These are phyloP conservation scores for Acrocera orbiculus DNA, from an alignment of 2,888 invertebrate genomes.

Conservation along the genomic window DNA sequence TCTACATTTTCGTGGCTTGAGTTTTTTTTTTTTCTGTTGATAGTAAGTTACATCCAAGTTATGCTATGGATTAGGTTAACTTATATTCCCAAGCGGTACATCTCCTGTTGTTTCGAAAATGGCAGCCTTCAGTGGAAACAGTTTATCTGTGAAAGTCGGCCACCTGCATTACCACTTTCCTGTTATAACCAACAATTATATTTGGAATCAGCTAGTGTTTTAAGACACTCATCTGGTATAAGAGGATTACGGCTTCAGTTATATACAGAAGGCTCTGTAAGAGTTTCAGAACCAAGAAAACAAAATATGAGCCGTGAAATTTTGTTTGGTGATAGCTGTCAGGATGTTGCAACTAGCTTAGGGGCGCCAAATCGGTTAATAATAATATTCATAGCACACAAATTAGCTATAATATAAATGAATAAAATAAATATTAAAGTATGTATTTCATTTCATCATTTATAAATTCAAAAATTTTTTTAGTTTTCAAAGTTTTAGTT, in stretches of 20 bases:
- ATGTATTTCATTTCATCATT: too few relatives aligned
- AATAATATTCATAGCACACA: too few relatives aligned
- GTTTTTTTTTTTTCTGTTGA: constrained; percentile 96
- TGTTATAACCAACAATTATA: constrained; percentile 87
- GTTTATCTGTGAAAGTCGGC: constrained; percentile 42
- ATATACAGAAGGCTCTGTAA: constrained; percentile 47
- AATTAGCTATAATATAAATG: too few relatives aligned
- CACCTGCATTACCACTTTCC: constrained; percentile 65
- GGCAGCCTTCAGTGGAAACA: constrained; percentile 55
- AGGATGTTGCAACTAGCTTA: constrained; percentile 72
- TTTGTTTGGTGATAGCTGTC: constrained; percentile 69
- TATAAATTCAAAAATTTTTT: too few relatives aligned
- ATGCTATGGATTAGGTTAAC: constrained; percentile 65
- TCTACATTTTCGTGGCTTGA: constrained; percentile 88
- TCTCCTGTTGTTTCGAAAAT: constrained; percentile 87
- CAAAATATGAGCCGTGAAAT: constrained; percentile 48
- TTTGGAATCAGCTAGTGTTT: constrained; percentile 63
- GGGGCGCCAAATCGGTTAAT: constrained; percentile 65
- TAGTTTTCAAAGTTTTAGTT: too few relatives aligned
- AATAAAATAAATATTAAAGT: too few relatives aligned
- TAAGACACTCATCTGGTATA: constrained; percentile 52
- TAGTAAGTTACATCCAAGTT: constrained; percentile 58
- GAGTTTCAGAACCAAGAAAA: constrained; percentile 42
- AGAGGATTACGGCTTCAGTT: constrained; percentile 62
- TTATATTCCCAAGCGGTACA: constrained; percentile 85